These are phyloP conservation scores for Neogobius melanostomus DNA, from an alignment of 2,113 vertebrate genomes.

Conservation along the genomic window DNA sequence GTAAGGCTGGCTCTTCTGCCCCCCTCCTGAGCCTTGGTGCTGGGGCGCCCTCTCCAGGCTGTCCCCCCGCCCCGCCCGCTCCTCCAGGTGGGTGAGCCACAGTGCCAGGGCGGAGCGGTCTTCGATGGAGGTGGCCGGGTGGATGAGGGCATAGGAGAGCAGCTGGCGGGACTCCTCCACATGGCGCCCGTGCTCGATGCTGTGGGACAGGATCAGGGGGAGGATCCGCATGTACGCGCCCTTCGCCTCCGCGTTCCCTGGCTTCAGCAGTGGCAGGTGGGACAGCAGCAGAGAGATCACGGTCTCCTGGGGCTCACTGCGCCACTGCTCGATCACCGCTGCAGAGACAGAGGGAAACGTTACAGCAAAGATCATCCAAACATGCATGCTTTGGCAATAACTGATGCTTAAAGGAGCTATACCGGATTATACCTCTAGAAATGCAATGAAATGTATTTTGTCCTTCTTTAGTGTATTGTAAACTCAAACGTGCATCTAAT, in stretches of 20 bases:
- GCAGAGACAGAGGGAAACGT: slow-evolving; percentile 8
- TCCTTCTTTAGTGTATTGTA: no score
- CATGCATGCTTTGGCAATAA: no score
- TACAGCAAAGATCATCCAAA: neutral
- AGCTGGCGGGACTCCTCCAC: slow-evolving; percentile 97
- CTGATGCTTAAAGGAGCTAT: no score
- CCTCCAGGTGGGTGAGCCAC: slow-evolving; percentile 98
- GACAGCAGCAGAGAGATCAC: slow-evolving; percentile 92
- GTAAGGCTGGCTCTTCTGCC: neutral
- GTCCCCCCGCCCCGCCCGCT: slow-evolving; percentile 88
- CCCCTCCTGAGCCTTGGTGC: neutral
- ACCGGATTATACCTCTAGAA: no score
- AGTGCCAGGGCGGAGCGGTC: slow-evolving; percentile 93
- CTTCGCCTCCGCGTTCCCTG: slow-evolving; percentile 94
- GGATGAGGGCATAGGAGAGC: slow-evolving; percentile 96
- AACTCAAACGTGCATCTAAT: no score
- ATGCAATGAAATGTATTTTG: no score
- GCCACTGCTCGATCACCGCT: slow-evolving; percentile 98
- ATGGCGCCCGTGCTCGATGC: slow-evolving; percentile 94
- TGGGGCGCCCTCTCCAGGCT: slow-evolving; percentile 81
- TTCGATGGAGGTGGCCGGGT: slow-evolving; percentile 94
- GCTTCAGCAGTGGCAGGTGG: slow-evolving; percentile 95
- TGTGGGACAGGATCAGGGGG: slow-evolving; percentile 95
- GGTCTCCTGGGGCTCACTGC: slow-evolving; percentile 93
- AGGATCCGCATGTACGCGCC: slow-evolving; percentile 97